Percentiles rank a stretch among this genome's conserved stretches.
Conservation (phyloP, 2,888 invertebrate genomes). For the Lepidonotus clava region DNA sequence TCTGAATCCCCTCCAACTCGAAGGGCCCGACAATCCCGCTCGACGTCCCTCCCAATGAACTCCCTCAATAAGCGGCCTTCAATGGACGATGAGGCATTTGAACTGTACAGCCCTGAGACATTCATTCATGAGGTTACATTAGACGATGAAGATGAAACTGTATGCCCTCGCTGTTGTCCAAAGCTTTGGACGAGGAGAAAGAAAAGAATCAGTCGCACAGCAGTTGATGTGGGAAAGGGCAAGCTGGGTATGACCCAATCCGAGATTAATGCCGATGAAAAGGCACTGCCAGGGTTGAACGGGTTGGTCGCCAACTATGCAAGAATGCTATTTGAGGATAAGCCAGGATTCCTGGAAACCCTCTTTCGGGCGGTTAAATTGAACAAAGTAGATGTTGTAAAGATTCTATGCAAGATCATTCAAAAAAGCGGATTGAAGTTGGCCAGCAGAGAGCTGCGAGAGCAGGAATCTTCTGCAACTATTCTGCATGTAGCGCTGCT, state of each 20-base stretch:
- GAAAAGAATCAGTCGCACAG: neutral
- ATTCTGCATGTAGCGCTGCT: slow-evolving; percentile 66
- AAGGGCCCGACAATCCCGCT: neutral
- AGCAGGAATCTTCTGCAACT: slow-evolving; percentile 65
- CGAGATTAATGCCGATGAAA: slow-evolving; percentile 58
- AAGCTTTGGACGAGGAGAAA: slow-evolving; percentile 24
- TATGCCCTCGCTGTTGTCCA: slow-evolving; percentile 13
- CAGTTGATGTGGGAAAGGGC: slow-evolving; percentile 49
- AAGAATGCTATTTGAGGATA: slow-evolving; percentile 62
- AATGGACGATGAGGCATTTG: slow-evolving; percentile 39
- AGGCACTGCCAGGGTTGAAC: slow-evolving; percentile 59
- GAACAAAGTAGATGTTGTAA: slow-evolving; percentile 63
- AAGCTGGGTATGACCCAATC: slow-evolving; percentile 63
- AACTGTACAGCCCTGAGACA: neutral
- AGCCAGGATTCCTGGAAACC: slow-evolving; percentile 63
- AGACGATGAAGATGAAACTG: neutral
- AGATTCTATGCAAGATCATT: slow-evolving; percentile 65
- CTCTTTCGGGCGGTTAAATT: slow-evolving; percentile 65
- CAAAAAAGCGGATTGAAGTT: slow-evolving; percentile 61
- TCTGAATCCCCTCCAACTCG: neutral
- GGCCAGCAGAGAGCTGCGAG: slow-evolving; percentile 61
- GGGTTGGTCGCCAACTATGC: slow-evolving; percentile 65
- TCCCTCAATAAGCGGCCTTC: slow-evolving; percentile 6
- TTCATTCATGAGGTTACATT: slow-evolving; percentile 21
- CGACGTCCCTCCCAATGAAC: neutral